Percentiles rank a stretch among this genome's conserved stretches.
These are phyloP conservation scores for Scaptomyza polygonia DNA, from an alignment of 2,888 invertebrate genomes.

Conservation along the genomic window DNA sequence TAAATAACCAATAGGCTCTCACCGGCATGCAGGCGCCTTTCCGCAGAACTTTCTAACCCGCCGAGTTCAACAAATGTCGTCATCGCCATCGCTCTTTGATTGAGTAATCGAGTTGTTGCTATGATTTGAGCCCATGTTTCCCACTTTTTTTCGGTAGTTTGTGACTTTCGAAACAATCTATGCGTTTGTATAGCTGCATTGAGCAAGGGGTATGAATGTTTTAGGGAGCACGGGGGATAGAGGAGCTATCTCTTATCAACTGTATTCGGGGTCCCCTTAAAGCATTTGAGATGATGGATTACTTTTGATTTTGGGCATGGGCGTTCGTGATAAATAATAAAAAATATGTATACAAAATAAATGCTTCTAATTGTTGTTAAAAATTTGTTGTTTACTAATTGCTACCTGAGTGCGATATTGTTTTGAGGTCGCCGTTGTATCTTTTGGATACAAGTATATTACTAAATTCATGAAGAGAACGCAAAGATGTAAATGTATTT, in stretches of 20 bases:
- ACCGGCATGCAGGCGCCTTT: conserved; percentile 10
- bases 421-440: conserved; percentile 56
- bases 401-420: conserved; percentile 43
- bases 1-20: conserved; percentile 66
- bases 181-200: conserved; percentile 60
- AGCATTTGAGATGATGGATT: conserved; percentile 77
- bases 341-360: conserved; percentile 62
- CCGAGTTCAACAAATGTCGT: conserved; percentile 18
- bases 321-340: conserved; percentile 57
- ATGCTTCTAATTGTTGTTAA: conserved; percentile 67
- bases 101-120: conserved; percentile 73
- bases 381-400: conserved; percentile 46
- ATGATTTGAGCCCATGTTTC: conserved; percentile 48
- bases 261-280: conserved; percentile 68
- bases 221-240: conserved; percentile 15
- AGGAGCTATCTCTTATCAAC: conserved; percentile 53
- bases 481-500: too few species aligned
- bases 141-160: conserved; percentile 30
- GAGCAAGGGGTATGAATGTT: conserved; percentile 19
- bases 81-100: conserved; percentile 61
- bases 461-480: background rate
- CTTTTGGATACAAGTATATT: conserved; percentile 54
- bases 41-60: conserved; percentile 10
- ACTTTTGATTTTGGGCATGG: conserved; percentile 77
- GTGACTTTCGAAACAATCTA: conserved; percentile 69